Evolutionary conservation across 2,113 vertebrate species (phyloP).

Genomic region (Anguilla rostrata): DNA sequence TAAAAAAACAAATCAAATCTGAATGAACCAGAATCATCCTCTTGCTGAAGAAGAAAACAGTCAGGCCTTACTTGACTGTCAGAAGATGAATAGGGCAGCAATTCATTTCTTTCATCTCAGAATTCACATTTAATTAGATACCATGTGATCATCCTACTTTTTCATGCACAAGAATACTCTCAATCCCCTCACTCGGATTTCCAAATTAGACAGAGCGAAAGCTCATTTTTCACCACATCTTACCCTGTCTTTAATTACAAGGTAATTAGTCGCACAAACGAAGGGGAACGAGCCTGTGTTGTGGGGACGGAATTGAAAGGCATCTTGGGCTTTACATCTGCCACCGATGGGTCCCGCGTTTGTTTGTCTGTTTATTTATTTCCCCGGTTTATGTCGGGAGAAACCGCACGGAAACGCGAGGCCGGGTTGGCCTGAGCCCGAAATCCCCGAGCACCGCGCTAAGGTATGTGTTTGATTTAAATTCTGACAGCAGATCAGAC

Average conservation of each 20-base stretch:
- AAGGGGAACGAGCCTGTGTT: constrained; percentile 35
- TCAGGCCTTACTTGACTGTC: not conserved
- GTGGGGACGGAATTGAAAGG: not conserved
- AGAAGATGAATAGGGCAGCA: not conserved
- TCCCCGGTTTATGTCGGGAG: not conserved
- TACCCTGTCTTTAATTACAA: constrained; percentile 58
- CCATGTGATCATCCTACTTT: constrained; percentile 11
- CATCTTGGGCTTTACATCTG: not conserved
- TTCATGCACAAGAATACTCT: constrained; percentile 16
- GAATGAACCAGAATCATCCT: not conserved
- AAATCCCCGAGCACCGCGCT: not conserved
- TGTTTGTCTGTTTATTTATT: constrained; percentile 5
- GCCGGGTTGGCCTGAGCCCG: not conserved
- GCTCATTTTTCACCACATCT: constrained; percentile 34
- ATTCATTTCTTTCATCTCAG: not conserved
- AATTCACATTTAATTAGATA: constrained; percentile 46
- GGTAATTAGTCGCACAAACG: constrained; percentile 54
- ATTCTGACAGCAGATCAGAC: constrained; percentile 24
- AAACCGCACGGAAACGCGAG: not conserved
- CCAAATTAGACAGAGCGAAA: constrained; percentile 7
- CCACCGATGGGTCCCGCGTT: not conserved
- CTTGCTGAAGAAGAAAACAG: not conserved
- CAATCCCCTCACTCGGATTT: not conserved
- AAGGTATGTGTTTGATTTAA: not conserved
- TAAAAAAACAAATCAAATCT: not conserved